Base-by-base conservation (phyloP, 2,797 vertebrate species). In the Bovichtus diacanthus region DNA sequence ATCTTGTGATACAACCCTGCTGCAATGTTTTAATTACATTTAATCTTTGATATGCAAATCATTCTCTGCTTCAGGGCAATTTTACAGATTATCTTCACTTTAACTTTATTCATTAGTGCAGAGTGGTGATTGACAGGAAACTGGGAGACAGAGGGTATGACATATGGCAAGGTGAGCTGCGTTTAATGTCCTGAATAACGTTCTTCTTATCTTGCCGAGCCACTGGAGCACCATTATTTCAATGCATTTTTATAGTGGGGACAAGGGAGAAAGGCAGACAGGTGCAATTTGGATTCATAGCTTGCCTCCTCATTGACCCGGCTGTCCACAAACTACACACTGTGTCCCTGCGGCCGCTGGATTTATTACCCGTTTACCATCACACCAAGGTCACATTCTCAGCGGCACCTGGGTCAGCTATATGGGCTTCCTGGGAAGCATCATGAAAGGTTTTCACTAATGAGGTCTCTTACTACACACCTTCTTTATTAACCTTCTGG, bases 351-450 rank as follows among this genome's bases (percentile, higher is more conserved):
- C 2, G 49, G 87, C 80, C 38, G 15, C 58, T 53, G 87, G 85
- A 92, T 93, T 92, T 92, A 92, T 92, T 87, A 88, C 86, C 82
- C 61, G 62, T 90, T 90, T 90, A 84, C 78, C 78, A 78, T 87
- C 87, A 80, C 82, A 76, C 85, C 90, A 91, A 92, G 91, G 93
- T 92, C 87, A 90, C 76, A 72, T 80, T 91, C 84, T 83, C 81
- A 74, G 70, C 31, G 4, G 65, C 82, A 72, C 82, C 69, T 66
- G 71, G 89, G 86, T 88, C 82, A 89, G 81, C 80, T 72, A 49
- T 81, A 83, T 68, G 81, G 58, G 86, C 81, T 93, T 88, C 80
- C 67, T 82, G 80, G 84, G 74, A 89, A 81, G 84, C 82, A 83
- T 87, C 84, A 82, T 85, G 78, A 91, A 91, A 88, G 83, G 82